Percentiles rank a stretch among this genome's conserved stretches.
Conservation (phyloP, 1,140 invertebrate genomes). For the Danaus plexippus region DNA sequence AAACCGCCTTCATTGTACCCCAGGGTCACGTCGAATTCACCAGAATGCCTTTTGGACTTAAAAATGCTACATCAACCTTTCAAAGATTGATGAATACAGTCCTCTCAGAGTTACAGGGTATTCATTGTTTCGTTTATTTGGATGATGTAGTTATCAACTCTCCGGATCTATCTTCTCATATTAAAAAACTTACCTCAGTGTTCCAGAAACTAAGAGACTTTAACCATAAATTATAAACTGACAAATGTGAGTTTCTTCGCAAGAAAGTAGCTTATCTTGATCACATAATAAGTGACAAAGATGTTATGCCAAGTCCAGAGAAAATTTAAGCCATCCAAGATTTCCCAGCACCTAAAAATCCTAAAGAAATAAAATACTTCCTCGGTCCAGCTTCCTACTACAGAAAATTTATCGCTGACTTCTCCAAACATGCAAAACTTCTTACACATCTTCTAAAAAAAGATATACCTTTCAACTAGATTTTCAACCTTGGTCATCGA, state of each 20-base stretch:
- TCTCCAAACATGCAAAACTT: too few relatives aligned
- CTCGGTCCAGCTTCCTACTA: too few relatives aligned
- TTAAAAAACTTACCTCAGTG: neutral
- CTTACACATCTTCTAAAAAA: too few relatives aligned
- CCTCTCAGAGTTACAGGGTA: slow-evolving; percentile 2
- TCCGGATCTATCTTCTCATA: slow-evolving; percentile 3
- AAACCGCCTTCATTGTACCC: slow-evolving; percentile 43
- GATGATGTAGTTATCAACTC: slow-evolving; percentile 7
- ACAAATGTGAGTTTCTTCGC: neutral
- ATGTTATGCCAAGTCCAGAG: neutral
- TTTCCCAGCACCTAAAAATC: neutral
- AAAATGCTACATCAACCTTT: slow-evolving; percentile 45
- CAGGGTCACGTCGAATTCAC: slow-evolving; percentile 46
- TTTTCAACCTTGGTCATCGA: slow-evolving; percentile 2
- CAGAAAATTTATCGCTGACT: too few relatives aligned
- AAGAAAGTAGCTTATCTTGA: too few relatives aligned
- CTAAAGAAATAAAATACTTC: slow-evolving; percentile 1
- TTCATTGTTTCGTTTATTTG: slow-evolving; percentile 4
- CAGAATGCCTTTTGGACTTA: slow-evolving; percentile 51
- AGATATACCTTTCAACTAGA: too few relatives aligned
- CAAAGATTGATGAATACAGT: slow-evolving; percentile 60
- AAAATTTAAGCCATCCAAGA: neutral
- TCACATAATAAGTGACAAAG: neutral
- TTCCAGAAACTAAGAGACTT: slow-evolving; percentile 4
- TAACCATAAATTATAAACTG: slow-evolving; percentile 4